These are phyloP conservation scores for Strigamia crassipes DNA, from an alignment of 2,888 invertebrate genomes.

Conservation along the genomic window DNA sequence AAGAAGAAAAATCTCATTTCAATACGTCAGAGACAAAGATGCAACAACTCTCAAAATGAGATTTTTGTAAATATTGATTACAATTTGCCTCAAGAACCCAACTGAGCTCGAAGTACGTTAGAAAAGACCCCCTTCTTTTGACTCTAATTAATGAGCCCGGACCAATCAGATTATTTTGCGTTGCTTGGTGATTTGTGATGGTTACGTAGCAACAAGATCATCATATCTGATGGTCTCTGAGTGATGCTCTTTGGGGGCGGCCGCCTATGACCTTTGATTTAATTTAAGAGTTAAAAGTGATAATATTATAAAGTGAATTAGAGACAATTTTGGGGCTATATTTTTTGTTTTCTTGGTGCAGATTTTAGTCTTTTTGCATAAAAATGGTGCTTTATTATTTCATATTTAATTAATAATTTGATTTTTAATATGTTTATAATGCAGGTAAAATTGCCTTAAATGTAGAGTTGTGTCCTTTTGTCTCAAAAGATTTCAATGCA, in stretches of 20 bases:
- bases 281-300: slow-evolving; percentile 4
- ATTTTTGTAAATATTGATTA: slow-evolving; percentile 35
- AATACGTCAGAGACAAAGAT: background rate
- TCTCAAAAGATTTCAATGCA: slow-evolving; percentile 36
- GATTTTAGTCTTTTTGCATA: background rate
- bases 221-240: slow-evolving; percentile 18
- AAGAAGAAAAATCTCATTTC: background rate
- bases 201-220: slow-evolving; percentile 22
- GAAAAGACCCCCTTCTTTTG: slow-evolving; percentile 24
- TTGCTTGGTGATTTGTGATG: background rate
- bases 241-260: slow-evolving; percentile 7
- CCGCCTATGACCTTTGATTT: slow-evolving; percentile 25
- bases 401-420: background rate
- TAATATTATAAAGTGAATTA: background rate
- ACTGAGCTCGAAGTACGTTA: slow-evolving; percentile 7
- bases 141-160: slow-evolving; percentile 24
- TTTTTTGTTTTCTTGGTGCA: background rate
- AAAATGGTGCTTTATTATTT: background rate
- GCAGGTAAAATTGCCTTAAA: slow-evolving; percentile 27
- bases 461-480: slow-evolving; percentile 26
- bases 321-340: background rate
- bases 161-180: slow-evolving; percentile 31
- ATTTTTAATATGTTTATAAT: background rate
- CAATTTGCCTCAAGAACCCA: slow-evolving; percentile 17
- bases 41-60: slow-evolving; percentile 7